Evolutionary conservation across 2,113 vertebrate species (phyloP).

Genomic region (Zonotrichia leucophrys): DNA sequence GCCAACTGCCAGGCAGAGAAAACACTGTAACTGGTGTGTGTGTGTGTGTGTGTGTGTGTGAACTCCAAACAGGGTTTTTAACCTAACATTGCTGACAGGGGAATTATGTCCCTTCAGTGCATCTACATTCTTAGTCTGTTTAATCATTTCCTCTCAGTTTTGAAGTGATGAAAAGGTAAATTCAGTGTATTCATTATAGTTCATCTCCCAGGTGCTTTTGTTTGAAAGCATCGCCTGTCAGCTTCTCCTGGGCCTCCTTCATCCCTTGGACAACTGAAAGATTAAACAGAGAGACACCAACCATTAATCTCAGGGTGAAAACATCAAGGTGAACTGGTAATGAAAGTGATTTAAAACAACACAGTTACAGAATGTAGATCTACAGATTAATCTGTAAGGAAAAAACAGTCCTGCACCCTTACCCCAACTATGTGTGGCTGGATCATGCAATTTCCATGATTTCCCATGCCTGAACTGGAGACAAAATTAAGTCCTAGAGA

Average conservation of each 20-base stretch:
- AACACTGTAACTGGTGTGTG: constrained; percentile 19
- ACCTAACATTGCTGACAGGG: constrained; percentile 23
- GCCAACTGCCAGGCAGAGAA: constrained; percentile 19
- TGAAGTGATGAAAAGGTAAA: not conserved
- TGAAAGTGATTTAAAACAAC: not conserved
- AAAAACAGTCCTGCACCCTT: not conserved
- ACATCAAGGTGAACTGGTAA: not conserved
- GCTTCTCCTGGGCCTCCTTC: constrained; percentile 93
- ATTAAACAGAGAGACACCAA: not conserved
- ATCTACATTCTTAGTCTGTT: constrained; percentile 42
- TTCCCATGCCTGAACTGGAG: not conserved
- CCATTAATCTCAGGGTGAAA: not conserved
- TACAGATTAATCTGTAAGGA: not conserved
- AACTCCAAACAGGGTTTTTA: constrained; percentile 51
- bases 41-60: not conserved
- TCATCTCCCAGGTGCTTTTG: constrained; percentile 85
- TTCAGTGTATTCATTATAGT: constrained; percentile 78
- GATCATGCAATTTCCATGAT: not conserved
- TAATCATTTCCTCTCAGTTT: constrained; percentile 19
- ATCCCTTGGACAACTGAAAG: constrained; percentile 88
- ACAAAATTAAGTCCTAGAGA: not conserved
- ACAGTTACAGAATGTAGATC: not conserved
- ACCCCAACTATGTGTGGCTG: not conserved
- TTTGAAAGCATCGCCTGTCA: constrained; percentile 90
- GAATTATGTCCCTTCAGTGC: constrained; percentile 33